Percentiles rank a stretch among this genome's conserved stretches.
These are phyloP conservation scores for Acanthosepion pharaonis DNA, from an alignment of 2,888 invertebrate genomes.

Conservation along the genomic window DNA sequence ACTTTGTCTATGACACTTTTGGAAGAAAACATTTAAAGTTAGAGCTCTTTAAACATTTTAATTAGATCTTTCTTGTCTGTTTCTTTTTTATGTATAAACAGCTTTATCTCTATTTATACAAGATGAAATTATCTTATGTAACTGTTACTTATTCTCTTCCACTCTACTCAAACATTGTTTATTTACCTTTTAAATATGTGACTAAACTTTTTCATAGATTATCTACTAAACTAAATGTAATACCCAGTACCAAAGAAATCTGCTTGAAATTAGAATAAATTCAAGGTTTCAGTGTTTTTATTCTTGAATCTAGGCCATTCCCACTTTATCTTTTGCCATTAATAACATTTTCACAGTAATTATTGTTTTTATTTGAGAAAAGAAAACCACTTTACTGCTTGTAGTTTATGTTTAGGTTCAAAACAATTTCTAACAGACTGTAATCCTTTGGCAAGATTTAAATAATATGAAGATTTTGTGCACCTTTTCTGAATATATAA, in stretches of 20 bases:
- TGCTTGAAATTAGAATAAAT: not conserved
- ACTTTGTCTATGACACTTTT: no score
- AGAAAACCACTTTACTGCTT: not conserved
- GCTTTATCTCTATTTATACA: not conserved
- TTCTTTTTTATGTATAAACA: no score
- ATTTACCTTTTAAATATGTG: not conserved
- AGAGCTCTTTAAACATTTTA: no score
- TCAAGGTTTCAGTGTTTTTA: not conserved
- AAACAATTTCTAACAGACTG: not conserved
- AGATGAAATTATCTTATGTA: not conserved
- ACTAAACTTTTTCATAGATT: no score
- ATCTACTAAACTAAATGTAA: no score
- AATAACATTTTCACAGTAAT: slow-evolving; percentile 3
- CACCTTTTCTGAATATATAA: not conserved
- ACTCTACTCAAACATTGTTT: not conserved
- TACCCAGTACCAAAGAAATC: not conserved
- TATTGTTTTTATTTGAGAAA: not conserved
- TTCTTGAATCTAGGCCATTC: not conserved
- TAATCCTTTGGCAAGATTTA: not conserved
- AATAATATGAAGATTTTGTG: not conserved
- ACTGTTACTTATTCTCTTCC: not conserved
- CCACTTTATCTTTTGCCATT: not conserved
- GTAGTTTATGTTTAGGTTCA: not conserved
- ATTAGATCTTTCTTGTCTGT: no score
- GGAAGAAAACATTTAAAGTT: no score